Conservation (phyloP, 2,113 vertebrate genomes). For the Diphyllodes magnificus region DNA sequence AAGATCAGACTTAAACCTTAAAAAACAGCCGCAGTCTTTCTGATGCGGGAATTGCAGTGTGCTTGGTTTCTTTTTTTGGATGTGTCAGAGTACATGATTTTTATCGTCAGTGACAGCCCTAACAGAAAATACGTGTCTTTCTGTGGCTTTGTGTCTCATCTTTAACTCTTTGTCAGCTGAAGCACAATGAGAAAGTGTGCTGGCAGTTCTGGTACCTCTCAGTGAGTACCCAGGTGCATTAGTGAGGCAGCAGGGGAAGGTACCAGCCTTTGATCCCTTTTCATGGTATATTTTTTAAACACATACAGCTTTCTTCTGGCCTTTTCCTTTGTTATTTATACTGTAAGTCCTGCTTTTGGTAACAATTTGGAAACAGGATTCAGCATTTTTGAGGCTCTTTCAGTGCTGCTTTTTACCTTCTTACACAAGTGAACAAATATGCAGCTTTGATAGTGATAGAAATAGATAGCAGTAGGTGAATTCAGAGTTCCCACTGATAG, state of each 20-base stretch:
- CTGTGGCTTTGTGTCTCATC: neutral
- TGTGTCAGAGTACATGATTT: neutral
- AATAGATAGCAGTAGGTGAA: neutral
- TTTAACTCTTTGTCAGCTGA: constrained; percentile 9
- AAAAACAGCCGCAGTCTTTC: neutral
- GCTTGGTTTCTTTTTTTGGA: neutral
- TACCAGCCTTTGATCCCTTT: neutral
- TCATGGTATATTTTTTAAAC: neutral
- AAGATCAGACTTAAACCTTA: constrained; percentile 8
- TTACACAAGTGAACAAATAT: neutral
- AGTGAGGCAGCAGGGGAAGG: neutral
- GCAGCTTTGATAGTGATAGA: neutral
- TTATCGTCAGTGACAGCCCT: neutral
- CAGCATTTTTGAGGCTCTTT: neutral
- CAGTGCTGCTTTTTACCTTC: neutral
- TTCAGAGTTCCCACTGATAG: neutral
- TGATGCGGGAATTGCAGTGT: neutral
- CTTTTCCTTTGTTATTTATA: neutral
- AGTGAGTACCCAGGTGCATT: neutral
- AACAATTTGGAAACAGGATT: neutral
- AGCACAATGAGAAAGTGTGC: neutral
- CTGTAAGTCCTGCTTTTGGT: neutral
- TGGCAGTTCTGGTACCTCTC: neutral
- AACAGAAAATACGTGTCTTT: neutral
- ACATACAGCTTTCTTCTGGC: neutral